Percentiles rank a stretch among this genome's conserved stretches.
phyloP scores from a whole-genome alignment of 2,797 vertebrate genomes.

The Ctenochaetus hawaiiensis region DNA sequence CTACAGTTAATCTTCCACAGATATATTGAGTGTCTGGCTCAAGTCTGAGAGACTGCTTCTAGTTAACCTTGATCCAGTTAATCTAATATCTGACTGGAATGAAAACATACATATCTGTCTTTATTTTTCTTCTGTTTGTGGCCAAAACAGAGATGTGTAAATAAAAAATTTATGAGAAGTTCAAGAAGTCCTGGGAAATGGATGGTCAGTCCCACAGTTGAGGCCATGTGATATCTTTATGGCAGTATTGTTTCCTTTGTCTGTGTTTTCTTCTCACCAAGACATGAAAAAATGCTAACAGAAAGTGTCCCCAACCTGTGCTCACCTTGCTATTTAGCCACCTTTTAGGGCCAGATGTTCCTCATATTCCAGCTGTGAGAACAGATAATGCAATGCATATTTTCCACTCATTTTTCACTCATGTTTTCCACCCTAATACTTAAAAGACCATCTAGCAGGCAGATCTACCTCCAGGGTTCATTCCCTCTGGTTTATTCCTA shows the following conservation, averaged over 20 bases:
- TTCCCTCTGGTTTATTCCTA: constrained; percentile 56
- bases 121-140: constrained; percentile 58
- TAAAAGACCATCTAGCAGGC: constrained; percentile 61
- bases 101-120: constrained; percentile 35
- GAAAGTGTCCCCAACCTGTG: constrained; percentile 52
- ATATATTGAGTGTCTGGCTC: constrained; percentile 56
- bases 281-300: constrained; percentile 4
- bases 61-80: constrained; percentile 67
- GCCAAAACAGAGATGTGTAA: constrained; percentile 47
- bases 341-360: constrained; percentile 68
- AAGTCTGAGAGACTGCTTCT: constrained; percentile 60
- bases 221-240: constrained; percentile 2
- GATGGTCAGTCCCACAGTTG: constrained; percentile 1
- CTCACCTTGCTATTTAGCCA: constrained; percentile 55
- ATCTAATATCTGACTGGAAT: constrained; percentile 71
- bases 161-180: constrained; percentile 42
- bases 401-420: constrained; percentile 73
- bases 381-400: constrained; percentile 73
- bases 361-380: constrained; percentile 60
- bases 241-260: constrained; percentile 11
- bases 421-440: constrained; percentile 67
- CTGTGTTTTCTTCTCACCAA: constrained; percentile 13
- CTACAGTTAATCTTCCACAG: constrained; percentile 34
- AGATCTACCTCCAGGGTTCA: constrained; percentile 49
- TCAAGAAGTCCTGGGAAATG: constrained; percentile 38